Evolutionary conservation across 2,888 invertebrate species (phyloP).

Genomic region (Morpho achilles): DNA sequence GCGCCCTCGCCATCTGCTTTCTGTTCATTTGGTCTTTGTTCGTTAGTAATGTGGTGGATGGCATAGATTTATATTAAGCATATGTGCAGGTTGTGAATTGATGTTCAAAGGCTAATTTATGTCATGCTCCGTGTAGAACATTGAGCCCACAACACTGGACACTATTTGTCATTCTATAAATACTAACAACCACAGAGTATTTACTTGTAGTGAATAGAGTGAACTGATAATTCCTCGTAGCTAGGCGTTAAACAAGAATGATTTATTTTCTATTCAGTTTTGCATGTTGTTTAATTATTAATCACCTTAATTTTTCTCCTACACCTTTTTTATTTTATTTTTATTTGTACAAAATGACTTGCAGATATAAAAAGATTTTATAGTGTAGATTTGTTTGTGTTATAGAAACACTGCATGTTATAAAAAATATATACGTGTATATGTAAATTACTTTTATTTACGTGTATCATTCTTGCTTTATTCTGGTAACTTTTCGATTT

Average conservation of each 20-base stretch:
- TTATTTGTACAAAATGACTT: constrained; percentile 32
- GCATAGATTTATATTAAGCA: constrained; percentile 54
- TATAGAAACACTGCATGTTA: constrained; percentile 43
- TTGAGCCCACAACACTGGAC: constrained; percentile 63
- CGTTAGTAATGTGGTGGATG: constrained; percentile 67
- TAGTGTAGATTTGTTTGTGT: constrained; percentile 26
- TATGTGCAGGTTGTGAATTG: constrained; percentile 60
- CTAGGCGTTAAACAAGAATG: constrained; percentile 42
- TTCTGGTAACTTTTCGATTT: background rate
- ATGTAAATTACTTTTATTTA: constrained; percentile 35
- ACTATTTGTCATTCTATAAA: constrained; percentile 41
- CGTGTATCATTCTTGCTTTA: constrained; percentile 52
- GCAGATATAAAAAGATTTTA: constrained; percentile 36
- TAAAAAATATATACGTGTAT: constrained; percentile 37
- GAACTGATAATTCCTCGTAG: constrained; percentile 35
- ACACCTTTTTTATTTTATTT: constrained; percentile 28
- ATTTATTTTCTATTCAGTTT: constrained; percentile 40
- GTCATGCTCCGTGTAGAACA: constrained; percentile 72
- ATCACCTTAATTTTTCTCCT: constrained; percentile 46
- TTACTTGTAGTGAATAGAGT: constrained; percentile 42
- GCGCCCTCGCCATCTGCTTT: constrained; percentile 46
- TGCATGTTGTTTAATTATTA: constrained; percentile 44
- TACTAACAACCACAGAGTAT: constrained; percentile 60
- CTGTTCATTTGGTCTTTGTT: constrained; percentile 60
- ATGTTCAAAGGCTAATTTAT: constrained; percentile 55